Evolutionary conservation across 2,797 vertebrate genomes (phyloP).

Genomic region (Loris lydekkerianus): DNA sequence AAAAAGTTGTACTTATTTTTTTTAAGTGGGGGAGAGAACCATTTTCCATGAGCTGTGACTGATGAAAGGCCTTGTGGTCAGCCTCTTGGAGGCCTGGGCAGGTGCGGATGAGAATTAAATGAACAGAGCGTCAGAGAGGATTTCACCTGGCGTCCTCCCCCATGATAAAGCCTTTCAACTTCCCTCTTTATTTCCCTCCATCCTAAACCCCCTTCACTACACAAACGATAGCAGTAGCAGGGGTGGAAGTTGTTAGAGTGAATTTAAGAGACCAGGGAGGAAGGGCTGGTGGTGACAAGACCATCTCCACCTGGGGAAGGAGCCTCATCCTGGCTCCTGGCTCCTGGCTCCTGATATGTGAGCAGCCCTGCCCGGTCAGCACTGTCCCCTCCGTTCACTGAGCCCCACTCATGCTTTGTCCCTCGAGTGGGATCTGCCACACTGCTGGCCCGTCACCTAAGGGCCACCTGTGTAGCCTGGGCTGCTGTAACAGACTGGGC

Average conservation of each 20-base stretch:
- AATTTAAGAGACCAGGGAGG: fast-evolving
- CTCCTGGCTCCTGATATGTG: background rate
- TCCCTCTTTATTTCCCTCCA: fast-evolving
- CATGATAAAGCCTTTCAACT: background rate
- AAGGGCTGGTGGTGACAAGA: background rate
- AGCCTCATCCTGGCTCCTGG: background rate
- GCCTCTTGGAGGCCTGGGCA: background rate
- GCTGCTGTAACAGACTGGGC: fast-evolving
- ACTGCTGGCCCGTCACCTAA: no score
- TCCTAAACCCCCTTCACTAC: fast-evolving
- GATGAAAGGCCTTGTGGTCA: background rate
- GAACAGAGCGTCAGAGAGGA: fast-evolving
- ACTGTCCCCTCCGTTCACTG: fast-evolving
- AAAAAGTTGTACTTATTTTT: background rate
- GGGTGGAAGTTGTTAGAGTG: fast-evolving
- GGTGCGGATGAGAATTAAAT: fast-evolving
- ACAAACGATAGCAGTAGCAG: fast-evolving
- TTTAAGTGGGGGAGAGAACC: background rate
- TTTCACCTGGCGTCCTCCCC: fast-evolving
- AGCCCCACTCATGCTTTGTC: no score
- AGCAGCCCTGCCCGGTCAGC: no score
- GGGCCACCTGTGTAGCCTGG: fast-evolving
- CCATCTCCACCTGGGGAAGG: background rate
- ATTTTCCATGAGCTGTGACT: background rate
- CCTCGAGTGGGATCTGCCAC: background rate